Evolutionary conservation across 2,888 invertebrate species (phyloP), one percentile per base, ranked within the genome.

Genomic region (Caenorhabditis doughertyi): DNA sequence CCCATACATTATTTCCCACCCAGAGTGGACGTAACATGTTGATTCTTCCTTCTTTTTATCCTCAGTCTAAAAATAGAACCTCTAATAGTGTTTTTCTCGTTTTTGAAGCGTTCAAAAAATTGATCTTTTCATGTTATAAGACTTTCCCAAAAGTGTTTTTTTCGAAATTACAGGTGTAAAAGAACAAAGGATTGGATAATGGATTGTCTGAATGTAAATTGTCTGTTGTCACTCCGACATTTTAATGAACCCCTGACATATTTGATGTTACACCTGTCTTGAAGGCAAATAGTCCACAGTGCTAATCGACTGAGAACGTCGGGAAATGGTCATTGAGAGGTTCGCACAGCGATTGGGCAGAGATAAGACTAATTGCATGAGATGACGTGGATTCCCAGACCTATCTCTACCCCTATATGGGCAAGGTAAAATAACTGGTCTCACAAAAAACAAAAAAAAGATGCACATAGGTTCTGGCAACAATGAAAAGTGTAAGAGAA

Each of bases 181-280:
- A 9, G 39, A 39, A 39, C 39, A 39, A 32, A 32, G 9, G 9
- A 32, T n/a, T n/a, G n/a, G n/a, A n/a, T n/a, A n/a, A n/a, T n/a
- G 35, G 35, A 35, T 35, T 35, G 35, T 35, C 35, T 35, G 16
- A 42, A 47, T 47, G 44, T 18, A 3, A 47, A n/a, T 47, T 47
- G 39, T 47, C 29, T 29, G 29, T 44, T 29, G 35, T 53, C 35
- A 35, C 35, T 21, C 1, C 60, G 71, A 71, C 71, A 39, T 21
- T 16, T 60, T 72, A 72, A 72, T 72, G 51, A 62, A 4, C 51
- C 23, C 23, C 18, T 42, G 60, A 27, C 42, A 11, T 47, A 51
- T 55, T 25, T 21, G 25, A 42, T 25, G 21, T 25, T 13, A 42
- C 62, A 72, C 72, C 72, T 71, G 71, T 32, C 21, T 23, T 0